These are phyloP conservation scores for Echinarachnius parma DNA, from an alignment of 53 echinoderm and acorn worm species.

Conservation along the genomic window DNA sequence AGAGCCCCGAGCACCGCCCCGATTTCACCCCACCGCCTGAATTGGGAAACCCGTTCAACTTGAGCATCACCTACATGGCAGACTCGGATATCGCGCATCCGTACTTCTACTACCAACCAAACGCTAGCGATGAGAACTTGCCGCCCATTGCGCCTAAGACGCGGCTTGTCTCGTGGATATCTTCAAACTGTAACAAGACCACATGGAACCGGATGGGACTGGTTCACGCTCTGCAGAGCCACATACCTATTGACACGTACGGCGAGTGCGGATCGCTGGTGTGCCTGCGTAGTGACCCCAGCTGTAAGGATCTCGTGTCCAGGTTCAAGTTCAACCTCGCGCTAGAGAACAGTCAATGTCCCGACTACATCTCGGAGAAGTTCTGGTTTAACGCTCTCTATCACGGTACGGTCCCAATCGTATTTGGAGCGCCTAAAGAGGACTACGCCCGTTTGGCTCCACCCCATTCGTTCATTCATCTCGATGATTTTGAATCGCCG, in stretches of 20 bases:
- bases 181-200: constrained; percentile 29
- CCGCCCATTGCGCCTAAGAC: constrained; percentile 17
- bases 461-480: constrained; percentile 44
- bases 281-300: constrained; percentile 7
- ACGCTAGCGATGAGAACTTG: background rate
- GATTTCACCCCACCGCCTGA: background rate
- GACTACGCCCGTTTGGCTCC: constrained; percentile 31
- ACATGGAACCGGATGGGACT: constrained; percentile 11
- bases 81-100: constrained; percentile 37
- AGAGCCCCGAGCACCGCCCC: background rate
- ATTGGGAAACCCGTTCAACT: constrained; percentile 21
- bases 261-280: constrained; percentile 8
- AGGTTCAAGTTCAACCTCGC: constrained; percentile 36
- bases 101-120: constrained; percentile 32
- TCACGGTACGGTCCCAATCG: constrained; percentile 21
- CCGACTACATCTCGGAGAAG: constrained; percentile 44
- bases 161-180: constrained; percentile 22
- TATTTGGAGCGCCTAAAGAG: constrained; percentile 36
- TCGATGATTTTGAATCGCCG: constrained; percentile 31
- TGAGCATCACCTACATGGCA: constrained; percentile 37
- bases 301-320: constrained; percentile 36
- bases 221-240: constrained; percentile 14
- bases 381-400: constrained; percentile 24
- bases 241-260: constrained; percentile 5
- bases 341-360: constrained; percentile 41